phyloP scores from a whole-genome alignment of 30 jellyfish, hydroid and myxozoan species.

The Chrysaora quinquecirrha region DNA sequence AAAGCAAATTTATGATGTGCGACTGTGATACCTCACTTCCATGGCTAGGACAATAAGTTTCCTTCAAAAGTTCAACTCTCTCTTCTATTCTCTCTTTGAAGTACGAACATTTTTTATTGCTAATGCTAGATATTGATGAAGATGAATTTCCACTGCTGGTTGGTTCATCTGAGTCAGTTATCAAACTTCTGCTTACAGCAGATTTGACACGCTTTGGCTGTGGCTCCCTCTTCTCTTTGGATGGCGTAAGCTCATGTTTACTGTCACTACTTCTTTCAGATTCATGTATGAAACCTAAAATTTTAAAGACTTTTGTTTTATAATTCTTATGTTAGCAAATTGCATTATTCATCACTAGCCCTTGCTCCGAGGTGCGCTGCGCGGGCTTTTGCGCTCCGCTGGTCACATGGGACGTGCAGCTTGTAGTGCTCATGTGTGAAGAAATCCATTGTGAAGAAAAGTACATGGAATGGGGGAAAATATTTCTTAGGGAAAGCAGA shows the following conservation, averaged over 20 bases:
- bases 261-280: constrained; percentile 13
- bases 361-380: no score
- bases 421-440: no score
- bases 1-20: constrained; percentile 5
- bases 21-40: constrained; percentile 2
- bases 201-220: constrained; percentile 20
- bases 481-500: no score
- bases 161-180: constrained; percentile 20
- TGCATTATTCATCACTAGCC: no score
- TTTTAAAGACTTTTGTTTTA: neutral
- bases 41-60: constrained; percentile 19
- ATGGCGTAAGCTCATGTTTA: constrained; percentile 33
- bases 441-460: no score
- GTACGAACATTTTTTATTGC: constrained; percentile 15
- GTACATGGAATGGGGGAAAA: no score
- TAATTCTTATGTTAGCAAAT: constrained; percentile 3
- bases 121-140: neutral
- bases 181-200: constrained; percentile 25
- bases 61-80: constrained; percentile 18
- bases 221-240: constrained; percentile 34
- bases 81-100: constrained; percentile 30
- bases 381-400: no score
- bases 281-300: constrained; percentile 1
- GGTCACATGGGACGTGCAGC: no score
- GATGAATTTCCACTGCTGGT: constrained; percentile 25